Conservation (phyloP, 1,140 invertebrate species). For the Hetaerina americana region DNA sequence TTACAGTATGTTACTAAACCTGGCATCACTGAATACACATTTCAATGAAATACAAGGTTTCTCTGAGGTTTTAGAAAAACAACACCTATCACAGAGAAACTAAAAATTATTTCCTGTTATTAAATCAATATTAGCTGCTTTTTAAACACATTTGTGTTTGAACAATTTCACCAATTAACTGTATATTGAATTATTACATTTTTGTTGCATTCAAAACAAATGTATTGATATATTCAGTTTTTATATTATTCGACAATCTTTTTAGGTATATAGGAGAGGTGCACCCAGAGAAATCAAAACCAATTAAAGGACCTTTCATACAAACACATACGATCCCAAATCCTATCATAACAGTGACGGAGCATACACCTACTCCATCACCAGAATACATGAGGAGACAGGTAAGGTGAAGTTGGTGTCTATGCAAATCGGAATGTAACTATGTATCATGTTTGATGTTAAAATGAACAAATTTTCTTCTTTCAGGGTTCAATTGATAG, state of each 20-base stretch:
- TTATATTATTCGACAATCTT: not conserved
- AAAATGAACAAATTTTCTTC: constrained; percentile 2
- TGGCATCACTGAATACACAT: too few species aligned
- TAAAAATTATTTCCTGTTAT: too few species aligned
- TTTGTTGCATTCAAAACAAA: too few species aligned
- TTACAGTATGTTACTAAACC: too few species aligned
- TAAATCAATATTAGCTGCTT: too few species aligned
- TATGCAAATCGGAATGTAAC: not conserved
- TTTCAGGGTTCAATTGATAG: constrained; percentile 50
- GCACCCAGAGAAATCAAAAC: constrained; percentile 35
- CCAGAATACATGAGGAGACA: constrained; percentile 66
- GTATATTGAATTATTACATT: too few species aligned
- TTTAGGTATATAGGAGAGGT: constrained; percentile 46
- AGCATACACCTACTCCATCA: constrained; percentile 80
- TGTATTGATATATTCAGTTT: not conserved
- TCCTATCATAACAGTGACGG: constrained; percentile 92
- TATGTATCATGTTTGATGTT: too few species aligned
- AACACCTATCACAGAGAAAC: too few species aligned
- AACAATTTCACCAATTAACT: too few species aligned
- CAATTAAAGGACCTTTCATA: constrained; percentile 20
- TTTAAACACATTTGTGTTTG: too few species aligned
- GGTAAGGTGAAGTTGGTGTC: constrained; percentile 34
- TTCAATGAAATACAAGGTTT: too few species aligned
- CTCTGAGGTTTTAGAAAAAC: too few species aligned
- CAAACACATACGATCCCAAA: constrained; percentile 45